These are phyloP conservation scores for Rhyacichthys aspro DNA, from an alignment of 2,797 vertebrate species.

Conservation along the genomic window DNA sequence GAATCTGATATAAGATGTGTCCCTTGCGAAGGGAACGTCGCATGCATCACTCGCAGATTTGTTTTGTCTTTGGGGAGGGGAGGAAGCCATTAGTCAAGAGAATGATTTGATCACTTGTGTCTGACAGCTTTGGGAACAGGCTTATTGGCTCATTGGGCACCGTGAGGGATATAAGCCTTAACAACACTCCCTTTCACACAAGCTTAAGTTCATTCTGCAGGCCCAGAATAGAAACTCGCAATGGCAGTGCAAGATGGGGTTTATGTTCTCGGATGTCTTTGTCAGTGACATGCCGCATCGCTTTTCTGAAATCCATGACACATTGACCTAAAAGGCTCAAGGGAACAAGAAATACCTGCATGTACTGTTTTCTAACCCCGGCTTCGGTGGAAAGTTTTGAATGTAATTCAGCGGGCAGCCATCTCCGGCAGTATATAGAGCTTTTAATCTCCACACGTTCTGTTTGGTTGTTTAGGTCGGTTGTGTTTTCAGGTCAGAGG, in stretches of 20 bases:
- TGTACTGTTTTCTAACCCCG: conserved; percentile 10
- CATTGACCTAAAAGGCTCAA: conserved; percentile 13
- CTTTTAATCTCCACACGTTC: conserved; percentile 9
- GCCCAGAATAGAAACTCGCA: conserved; percentile 37
- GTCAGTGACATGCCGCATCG: conserved; percentile 9
- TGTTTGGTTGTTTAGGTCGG: conserved; percentile 2
- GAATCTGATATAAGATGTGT: conserved; percentile 46
- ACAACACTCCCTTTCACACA: conserved; percentile 21
- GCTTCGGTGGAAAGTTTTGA: conserved; percentile 3
- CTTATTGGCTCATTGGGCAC: conserved; percentile 48
- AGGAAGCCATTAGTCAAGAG: conserved; percentile 65
- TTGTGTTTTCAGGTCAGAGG: conserved; percentile 14
- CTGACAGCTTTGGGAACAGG: conserved; percentile 47
- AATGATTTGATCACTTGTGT: conserved; percentile 68
- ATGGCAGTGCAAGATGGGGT: conserved; percentile 5
- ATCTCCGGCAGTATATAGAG: conserved; percentile 1
- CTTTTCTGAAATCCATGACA: conserved; percentile 2
- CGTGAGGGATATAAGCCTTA: conserved; percentile 44
- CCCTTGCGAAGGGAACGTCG: conserved; percentile 22
- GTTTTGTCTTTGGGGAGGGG: conserved; percentile 49
- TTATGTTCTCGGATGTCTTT: conserved; percentile 18
- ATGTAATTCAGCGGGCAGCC: neutral
- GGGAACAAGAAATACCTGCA: conserved; percentile 4
- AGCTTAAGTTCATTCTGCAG: conserved; percentile 45
- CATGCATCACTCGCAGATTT: conserved; percentile 34